Evolutionary conservation across 53 echinoderm and acorn worm species (phyloP).

Genomic region (Echinometra lucunter): DNA sequence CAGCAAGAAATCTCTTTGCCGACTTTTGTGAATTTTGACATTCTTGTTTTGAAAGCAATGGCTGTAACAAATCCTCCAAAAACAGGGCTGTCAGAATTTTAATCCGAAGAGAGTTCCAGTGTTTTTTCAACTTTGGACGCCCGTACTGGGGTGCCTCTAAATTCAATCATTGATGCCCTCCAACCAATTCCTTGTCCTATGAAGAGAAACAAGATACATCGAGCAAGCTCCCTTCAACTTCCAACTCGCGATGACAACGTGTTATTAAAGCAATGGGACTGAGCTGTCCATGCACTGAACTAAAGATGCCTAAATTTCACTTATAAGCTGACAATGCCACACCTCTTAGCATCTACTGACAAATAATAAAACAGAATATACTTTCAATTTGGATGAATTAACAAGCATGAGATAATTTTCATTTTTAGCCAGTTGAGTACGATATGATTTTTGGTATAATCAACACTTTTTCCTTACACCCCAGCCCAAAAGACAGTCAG

Average conservation of each 20-base stretch:
- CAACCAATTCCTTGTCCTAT: slow-evolving; percentile 44
- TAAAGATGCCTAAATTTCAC: not conserved
- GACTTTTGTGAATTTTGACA: slow-evolving; percentile 48
- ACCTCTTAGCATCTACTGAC: not conserved
- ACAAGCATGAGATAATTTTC: too few species aligned
- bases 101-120: slow-evolving; percentile 62
- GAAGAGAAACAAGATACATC: slow-evolving; percentile 61
- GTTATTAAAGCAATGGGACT: not conserved
- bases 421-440: too few species aligned
- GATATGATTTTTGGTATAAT: too few species aligned
- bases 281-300: not conserved
- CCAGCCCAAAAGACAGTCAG: too few species aligned
- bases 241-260: not conserved
- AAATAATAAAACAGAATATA: not conserved
- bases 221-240: slow-evolving; percentile 8
- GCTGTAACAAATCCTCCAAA: slow-evolving; percentile 58
- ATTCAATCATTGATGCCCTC: slow-evolving; percentile 68
- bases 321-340: not conserved
- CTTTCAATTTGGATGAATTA: not conserved
- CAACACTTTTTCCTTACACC: too few species aligned
- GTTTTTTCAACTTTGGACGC: slow-evolving; percentile 54
- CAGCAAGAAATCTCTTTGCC: slow-evolving; percentile 33
- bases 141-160: slow-evolving; percentile 48
- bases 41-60: slow-evolving; percentile 56
- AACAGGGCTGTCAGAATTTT: slow-evolving; percentile 63